Conservation (phyloP, 2,888 invertebrate genomes). For the Coelogynopora nodosa region DNA sequence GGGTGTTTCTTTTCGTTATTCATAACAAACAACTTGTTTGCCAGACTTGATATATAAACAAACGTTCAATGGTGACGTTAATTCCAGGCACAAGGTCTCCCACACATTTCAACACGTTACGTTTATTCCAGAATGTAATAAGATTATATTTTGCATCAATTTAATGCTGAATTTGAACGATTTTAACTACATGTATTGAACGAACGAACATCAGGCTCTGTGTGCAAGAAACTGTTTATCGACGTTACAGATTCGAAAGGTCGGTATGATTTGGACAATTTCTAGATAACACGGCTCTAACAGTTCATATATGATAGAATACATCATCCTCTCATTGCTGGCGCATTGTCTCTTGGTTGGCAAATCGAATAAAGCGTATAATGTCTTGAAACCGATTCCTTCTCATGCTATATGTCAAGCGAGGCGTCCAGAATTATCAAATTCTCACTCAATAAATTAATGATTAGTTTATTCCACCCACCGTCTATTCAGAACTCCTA, state of each 20-base stretch:
- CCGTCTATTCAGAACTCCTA: not conserved
- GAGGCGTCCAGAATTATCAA: not conserved
- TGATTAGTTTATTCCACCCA: not conserved
- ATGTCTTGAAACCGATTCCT: not conserved
- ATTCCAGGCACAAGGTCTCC: not conserved
- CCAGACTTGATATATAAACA: not conserved
- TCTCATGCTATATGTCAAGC: not conserved
- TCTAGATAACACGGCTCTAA: not conserved
- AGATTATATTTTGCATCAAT: not conserved
- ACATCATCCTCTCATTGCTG: not conserved
- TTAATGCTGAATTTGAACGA: not conserved
- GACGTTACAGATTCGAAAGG: not conserved
- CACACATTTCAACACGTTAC: not conserved
- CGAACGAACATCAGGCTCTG: not conserved
- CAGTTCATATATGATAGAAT: not conserved
- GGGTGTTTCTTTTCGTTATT: not conserved
- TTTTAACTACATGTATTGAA: not conserved
- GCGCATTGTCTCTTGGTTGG: not conserved
- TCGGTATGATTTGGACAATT: not conserved
- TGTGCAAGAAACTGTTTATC: not conserved
- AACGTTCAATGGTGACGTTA: not conserved
- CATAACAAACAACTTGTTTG: not conserved
- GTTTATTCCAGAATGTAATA: not conserved
- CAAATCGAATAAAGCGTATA: not conserved
- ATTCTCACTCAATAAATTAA: not conserved